These are phyloP conservation scores for Lochmaea capreae DNA, from an alignment of 2,888 invertebrate species.

Conservation along the genomic window DNA sequence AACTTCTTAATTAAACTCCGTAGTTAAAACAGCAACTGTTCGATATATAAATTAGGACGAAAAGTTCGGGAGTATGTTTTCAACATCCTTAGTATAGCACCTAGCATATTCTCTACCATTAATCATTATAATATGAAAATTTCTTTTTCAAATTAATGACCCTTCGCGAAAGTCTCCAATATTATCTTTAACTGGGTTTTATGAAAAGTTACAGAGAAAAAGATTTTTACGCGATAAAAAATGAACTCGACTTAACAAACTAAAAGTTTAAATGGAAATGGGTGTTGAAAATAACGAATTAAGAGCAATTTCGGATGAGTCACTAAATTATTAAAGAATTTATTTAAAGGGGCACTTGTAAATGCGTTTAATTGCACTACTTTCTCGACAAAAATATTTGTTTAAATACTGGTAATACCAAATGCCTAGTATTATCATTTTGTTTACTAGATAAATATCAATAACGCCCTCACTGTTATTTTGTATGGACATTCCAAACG, in stretches of 20 bases:
- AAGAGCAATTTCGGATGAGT: constrained; percentile 11
- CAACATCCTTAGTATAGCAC: constrained; percentile 18
- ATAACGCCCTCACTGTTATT: too few species aligned
- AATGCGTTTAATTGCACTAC: background rate
- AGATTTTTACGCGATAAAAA: constrained; percentile 22
- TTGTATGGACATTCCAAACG: too few species aligned
- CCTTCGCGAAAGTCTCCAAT: constrained; percentile 38
- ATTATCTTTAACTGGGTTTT: constrained; percentile 32
- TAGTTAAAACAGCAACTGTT: background rate
- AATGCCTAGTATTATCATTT: too few species aligned
- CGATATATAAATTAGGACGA: constrained; percentile 22
- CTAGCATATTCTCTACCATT: constrained; percentile 36
- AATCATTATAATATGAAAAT: constrained; percentile 45
- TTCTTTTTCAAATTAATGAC: constrained; percentile 42
- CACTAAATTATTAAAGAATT: constrained; percentile 11
- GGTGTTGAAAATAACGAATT: constrained; percentile 21
- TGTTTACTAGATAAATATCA: too few species aligned
- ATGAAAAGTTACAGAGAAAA: constrained; percentile 17
- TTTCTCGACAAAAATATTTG: background rate
- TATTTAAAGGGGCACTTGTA: background rate
- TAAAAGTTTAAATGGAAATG: constrained; percentile 23
- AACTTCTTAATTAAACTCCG: background rate
- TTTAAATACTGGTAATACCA: too few species aligned
- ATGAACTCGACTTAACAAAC: constrained; percentile 30
- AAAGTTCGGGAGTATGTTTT: constrained; percentile 34